phyloP scores from a whole-genome alignment of 2,113 vertebrate genomes.

The Heptranchias perlo region DNA sequence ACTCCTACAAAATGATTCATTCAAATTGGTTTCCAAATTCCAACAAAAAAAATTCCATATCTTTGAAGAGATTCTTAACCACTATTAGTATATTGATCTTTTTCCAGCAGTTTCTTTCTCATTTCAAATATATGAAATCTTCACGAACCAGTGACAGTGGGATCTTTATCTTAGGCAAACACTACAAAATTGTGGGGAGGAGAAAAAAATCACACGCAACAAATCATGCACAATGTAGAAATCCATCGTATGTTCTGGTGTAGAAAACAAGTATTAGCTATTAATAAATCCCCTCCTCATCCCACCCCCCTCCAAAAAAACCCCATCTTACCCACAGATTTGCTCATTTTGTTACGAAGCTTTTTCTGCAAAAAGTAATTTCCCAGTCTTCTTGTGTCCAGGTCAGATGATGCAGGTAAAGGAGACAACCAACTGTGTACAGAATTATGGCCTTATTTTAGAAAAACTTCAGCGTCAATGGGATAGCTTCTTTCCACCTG shows the following conservation, averaged over 20 bases:
- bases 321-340: slow-evolving; percentile 22
- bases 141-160: not conserved
- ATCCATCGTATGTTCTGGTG: not conserved
- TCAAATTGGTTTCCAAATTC: not conserved
- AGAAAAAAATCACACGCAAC: not conserved
- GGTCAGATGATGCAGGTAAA: not conserved
- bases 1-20: not conserved
- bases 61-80: not conserved
- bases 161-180: not conserved
- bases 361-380: not conserved
- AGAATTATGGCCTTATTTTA: not conserved
- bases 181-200: not conserved
- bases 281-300: not conserved
- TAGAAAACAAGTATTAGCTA: not conserved
- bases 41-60: not conserved
- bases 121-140: not conserved
- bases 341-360: slow-evolving; percentile 28
- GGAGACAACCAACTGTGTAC: not conserved
- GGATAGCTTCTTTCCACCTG: not conserved
- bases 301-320: not conserved
- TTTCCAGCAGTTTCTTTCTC: not conserved
- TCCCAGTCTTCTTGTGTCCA: not conserved
- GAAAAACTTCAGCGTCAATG: not conserved
- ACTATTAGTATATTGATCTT: no score
- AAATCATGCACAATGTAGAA: not conserved